Evolutionary conservation across 2,888 invertebrate genomes (phyloP).

Genomic region (Seira musarum): DNA sequence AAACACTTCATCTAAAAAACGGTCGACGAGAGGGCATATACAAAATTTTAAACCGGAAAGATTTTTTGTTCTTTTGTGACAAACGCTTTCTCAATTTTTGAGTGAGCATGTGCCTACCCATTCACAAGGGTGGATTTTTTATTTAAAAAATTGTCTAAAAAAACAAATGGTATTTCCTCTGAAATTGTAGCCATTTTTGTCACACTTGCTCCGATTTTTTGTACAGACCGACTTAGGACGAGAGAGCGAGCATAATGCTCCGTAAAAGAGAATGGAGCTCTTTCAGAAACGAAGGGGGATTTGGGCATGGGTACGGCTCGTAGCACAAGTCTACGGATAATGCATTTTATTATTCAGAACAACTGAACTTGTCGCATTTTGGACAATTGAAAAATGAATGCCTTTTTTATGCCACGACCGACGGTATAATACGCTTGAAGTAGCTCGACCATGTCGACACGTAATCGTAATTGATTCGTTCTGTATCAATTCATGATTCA

Average conservation of each 20-base stretch:
- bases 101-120: slow-evolving; percentile 13
- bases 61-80: not conserved
- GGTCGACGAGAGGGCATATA: not conserved
- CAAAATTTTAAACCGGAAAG: slow-evolving; percentile 3
- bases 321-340: slow-evolving; percentile 27
- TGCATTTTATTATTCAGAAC: slow-evolving; percentile 12
- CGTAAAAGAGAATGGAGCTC: not conserved
- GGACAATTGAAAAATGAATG: slow-evolving; percentile 47
- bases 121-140: slow-evolving; percentile 14
- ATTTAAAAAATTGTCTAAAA: not conserved
- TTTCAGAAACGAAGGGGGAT: slow-evolving; percentile 20
- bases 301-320: slow-evolving; percentile 14
- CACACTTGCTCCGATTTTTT: not conserved
- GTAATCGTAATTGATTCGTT: slow-evolving; percentile 69
- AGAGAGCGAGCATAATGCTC: slow-evolving; percentile 6
- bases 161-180: slow-evolving; percentile 17
- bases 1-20: not conserved
- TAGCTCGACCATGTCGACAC: slow-evolving; percentile 63
- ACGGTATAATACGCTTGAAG: slow-evolving; percentile 38
- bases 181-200: slow-evolving; percentile 8
- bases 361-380: slow-evolving; percentile 23
- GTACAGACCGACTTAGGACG: not conserved
- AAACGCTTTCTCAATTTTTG: slow-evolving; percentile 6
- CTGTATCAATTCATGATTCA: slow-evolving; percentile 64
- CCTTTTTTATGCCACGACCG: slow-evolving; percentile 16